Evolutionary conservation across 2,113 vertebrate genomes (phyloP).

Genomic region (Andinoacara biseriatus): DNA sequence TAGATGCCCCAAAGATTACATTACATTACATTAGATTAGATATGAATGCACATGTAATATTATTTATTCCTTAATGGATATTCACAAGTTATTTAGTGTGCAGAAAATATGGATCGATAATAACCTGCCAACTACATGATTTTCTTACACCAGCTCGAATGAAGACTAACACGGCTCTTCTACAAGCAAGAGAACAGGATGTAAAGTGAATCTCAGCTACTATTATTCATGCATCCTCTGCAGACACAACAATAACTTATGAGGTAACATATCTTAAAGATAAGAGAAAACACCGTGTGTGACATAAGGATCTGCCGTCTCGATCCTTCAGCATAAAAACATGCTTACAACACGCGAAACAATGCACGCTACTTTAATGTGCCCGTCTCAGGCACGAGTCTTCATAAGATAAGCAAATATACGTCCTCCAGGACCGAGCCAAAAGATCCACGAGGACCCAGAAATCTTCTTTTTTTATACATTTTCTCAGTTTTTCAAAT

Average conservation of each 20-base stretch:
- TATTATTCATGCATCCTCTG: neutral
- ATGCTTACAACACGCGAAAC: neutral
- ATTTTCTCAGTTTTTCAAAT: neutral
- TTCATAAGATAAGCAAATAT: neutral
- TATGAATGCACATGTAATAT: neutral
- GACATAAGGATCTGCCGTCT: rapidly evolving
- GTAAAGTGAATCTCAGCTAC: neutral
- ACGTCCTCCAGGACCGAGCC: neutral
- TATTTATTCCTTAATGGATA: neutral
- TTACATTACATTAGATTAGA: neutral
- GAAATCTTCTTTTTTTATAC: neutral
- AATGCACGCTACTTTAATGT: neutral
- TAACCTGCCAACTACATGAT: neutral
- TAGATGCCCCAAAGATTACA: neutral
- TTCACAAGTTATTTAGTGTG: rapidly evolving
- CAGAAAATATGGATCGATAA: neutral
- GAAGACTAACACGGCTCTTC: neutral
- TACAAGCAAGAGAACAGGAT: neutral
- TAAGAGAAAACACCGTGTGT: neutral
- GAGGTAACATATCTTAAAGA: neutral
- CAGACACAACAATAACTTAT: neutral
- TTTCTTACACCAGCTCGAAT: neutral
- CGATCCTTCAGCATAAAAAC: neutral
- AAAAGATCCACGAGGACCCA: rapidly evolving
- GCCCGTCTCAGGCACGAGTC: neutral